Evolutionary conservation across 2,113 vertebrate genomes (phyloP), one percentile per base, ranked within the genome.

Genomic region (Archocentrus centrarchus): DNA sequence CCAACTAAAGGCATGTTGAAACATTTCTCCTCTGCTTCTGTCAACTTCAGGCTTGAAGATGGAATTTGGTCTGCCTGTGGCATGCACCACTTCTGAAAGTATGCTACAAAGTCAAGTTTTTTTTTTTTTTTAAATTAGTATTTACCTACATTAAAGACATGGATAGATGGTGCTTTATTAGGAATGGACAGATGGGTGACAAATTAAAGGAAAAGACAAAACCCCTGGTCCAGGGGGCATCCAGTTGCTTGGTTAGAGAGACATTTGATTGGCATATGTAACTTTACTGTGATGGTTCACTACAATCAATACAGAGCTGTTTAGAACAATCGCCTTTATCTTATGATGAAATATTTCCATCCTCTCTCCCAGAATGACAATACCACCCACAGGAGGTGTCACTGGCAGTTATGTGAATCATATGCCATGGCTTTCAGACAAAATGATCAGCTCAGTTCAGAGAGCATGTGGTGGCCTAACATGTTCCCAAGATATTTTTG

Each of bases 21-120:
- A 93, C 89, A 89, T 24, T 84, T 86, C 90, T 83, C 63, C 55
- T 86, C 66, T 32, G 53, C 80, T 81, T 79, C 61, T 87, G 77
- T 88, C 90, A 88, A 82, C 84, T 75, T 79, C 14, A 76, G 80
- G n/a, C 70, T 59, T 57, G 78, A 80, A 87, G 80, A 59, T 86
- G 89, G 91, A 93, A 93, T 92, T 81, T 47, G 30, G 35, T 86
- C 53, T 55, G 90, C 90, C 87, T 61, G 86, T 15, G 75, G 89
- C 88, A 10, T 68, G 87, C 80, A 84, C 87, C 84, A 88, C 86
- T 30, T 79, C 84, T 83, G 70, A 77, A 88, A 11, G 59, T 80
- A 80, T 75, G 59, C 81, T 30, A 58, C 60, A 80, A 80, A 70
- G 66, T 50, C 66, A 70, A 50, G 24, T 50, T 17, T 9, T 2